These are phyloP conservation scores for Blomia tropicalis DNA, from an alignment of 2,888 invertebrate species.

Conservation along the genomic window DNA sequence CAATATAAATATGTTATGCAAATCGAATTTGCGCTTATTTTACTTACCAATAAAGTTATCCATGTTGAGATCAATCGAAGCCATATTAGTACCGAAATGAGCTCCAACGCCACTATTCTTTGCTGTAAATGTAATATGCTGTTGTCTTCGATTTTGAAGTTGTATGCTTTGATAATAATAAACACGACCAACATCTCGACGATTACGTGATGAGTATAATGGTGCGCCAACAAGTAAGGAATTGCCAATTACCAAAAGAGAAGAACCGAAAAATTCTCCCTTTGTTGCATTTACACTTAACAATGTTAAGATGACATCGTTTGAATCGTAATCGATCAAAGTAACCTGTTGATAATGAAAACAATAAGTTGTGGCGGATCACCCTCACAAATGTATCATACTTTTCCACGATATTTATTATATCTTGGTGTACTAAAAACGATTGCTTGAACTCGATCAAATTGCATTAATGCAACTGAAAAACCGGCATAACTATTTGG, in stretches of 20 bases:
- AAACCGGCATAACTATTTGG: neutral
- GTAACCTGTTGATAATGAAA: no score
- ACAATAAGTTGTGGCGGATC: no score
- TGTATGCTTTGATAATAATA: neutral
- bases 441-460: neutral
- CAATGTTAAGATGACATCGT: neutral
- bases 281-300: neutral
- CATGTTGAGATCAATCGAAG: conserved; percentile 8
- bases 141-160: neutral
- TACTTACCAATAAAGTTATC: neutral
- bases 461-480: neutral
- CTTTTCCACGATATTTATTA: neutral
- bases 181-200: conserved; percentile 10
- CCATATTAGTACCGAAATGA: conserved; percentile 1
- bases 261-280: conserved; percentile 5
- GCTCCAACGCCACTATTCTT: neutral
- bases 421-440: neutral
- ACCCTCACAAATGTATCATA: neutral
- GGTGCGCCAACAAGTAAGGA: conserved; percentile 1
- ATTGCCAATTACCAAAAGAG: neutral
- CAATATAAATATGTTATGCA: neutral
- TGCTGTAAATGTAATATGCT: neutral
- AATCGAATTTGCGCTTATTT: neutral
- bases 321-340: neutral
- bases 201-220: neutral